phyloP scores from a whole-genome alignment of 2,888 invertebrate genomes.

The Sacculina carcini region DNA sequence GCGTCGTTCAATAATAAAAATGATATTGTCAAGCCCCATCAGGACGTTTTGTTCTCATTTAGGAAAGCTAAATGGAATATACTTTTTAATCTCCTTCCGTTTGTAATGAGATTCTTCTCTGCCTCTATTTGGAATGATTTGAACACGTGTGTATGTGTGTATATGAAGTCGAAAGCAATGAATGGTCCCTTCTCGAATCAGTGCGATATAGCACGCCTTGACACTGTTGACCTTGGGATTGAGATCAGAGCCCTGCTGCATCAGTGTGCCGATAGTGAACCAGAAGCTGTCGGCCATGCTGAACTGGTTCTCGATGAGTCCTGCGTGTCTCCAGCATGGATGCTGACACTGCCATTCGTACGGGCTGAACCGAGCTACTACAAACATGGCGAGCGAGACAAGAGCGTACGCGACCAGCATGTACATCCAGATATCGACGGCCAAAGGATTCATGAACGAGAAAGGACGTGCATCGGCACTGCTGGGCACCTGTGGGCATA shows the following conservation, averaged over 20 bases:
- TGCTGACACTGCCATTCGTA: conserved; percentile 28
- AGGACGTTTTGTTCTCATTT: too few species aligned
- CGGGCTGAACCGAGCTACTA: conserved; percentile 50
- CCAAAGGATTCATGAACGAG: conserved; percentile 64
- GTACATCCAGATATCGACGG: conserved; percentile 62
- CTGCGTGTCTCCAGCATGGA: conserved; percentile 16
- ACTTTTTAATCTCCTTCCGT: too few species aligned
- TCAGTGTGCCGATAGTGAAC: conserved; percentile 31
- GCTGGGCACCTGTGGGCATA: conserved; percentile 11
- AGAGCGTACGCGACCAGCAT: conserved; percentile 50
- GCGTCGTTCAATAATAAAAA: too few species aligned
- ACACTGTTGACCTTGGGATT: conserved; percentile 24
- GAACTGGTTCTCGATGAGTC: conserved; percentile 25
- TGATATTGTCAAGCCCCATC: too few species aligned
- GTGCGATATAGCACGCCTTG: too few species aligned
- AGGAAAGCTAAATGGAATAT: too few species aligned
- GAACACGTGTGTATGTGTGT: too few species aligned
- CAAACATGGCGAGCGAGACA: conserved; percentile 48
- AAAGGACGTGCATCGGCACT: conserved; percentile 30
- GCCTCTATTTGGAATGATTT: too few species aligned
- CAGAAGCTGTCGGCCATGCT: conserved; percentile 27
- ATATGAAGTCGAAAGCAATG: too few species aligned
- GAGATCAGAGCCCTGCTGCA: conserved; percentile 26
- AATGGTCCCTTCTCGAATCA: too few species aligned
- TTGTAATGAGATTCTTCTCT: too few species aligned